A percentile compares a stretch with the other conserved stretches of the same genome.
These are phyloP conservation scores for Lordiphosa fenestrarum DNA, from an alignment of 2,888 invertebrate species.

Conservation along the genomic window DNA sequence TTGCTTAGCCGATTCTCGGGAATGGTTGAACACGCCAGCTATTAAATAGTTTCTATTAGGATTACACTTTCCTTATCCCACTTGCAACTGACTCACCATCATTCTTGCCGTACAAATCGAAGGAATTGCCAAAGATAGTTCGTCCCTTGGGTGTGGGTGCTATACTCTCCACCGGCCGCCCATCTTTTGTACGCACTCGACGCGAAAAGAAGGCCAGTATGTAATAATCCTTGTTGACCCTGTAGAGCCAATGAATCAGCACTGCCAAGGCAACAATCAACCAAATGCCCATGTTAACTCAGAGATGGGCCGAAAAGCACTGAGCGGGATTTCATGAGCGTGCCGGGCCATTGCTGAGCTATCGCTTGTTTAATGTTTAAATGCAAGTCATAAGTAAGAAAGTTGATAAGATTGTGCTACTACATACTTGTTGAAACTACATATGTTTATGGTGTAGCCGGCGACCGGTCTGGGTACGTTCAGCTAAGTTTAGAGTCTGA, in stretches of 20 bases:
- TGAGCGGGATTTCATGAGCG: too few species aligned
- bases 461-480: too few species aligned
- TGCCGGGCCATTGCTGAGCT: too few species aligned
- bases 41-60: conserved; percentile 11
- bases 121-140: conserved; percentile 70
- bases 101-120: conserved; percentile 58
- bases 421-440: too few species aligned
- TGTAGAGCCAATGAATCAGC: conserved; percentile 45
- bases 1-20: conserved; percentile 26
- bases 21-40: conserved; percentile 51
- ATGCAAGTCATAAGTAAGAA: too few species aligned
- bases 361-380: too few species aligned
- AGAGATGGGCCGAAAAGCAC: background rate
- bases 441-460: too few species aligned
- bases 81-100: conserved; percentile 27
- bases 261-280: conserved; percentile 31
- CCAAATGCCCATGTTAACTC: conserved; percentile 15
- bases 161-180: conserved; percentile 51
- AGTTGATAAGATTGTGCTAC: too few species aligned
- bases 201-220: conserved; percentile 49
- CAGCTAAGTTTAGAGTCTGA: too few species aligned
- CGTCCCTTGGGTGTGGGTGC: conserved; percentile 46
- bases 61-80: too few species aligned
- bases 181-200: conserved; percentile 66
- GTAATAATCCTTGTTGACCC: conserved; percentile 49